These are phyloP conservation scores for Pentamera pediparva DNA, from an alignment of 53 echinoderm and acorn worm genomes.

Conservation along the genomic window DNA sequence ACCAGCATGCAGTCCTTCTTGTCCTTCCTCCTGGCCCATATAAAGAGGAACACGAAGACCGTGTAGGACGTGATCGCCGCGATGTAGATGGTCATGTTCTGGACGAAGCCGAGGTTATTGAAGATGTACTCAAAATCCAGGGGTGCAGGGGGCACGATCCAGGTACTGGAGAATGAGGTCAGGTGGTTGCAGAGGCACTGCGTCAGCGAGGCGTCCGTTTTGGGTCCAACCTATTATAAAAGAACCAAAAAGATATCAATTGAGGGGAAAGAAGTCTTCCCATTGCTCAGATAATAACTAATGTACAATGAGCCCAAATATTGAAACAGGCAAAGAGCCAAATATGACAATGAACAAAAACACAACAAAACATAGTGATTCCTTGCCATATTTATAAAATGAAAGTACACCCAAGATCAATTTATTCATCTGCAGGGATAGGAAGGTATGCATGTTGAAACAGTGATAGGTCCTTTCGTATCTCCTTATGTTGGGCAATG, in stretches of 20 bases:
- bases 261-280: not conserved
- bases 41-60: slow-evolving; percentile 67
- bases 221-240: slow-evolving; percentile 41
- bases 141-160: slow-evolving; percentile 84
- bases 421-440: no score
- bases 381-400: not conserved
- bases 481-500: no score
- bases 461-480: no score
- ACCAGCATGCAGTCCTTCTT: slow-evolving; percentile 77
- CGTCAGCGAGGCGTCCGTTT: slow-evolving; percentile 22
- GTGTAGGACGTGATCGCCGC: slow-evolving; percentile 59
- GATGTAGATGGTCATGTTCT: slow-evolving; percentile 72
- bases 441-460: no score
- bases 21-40: slow-evolving; percentile 89
- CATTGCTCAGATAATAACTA: not conserved
- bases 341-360: not conserved
- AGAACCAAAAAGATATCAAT: not conserved
- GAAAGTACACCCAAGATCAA: no score
- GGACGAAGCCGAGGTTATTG: slow-evolving; percentile 32
- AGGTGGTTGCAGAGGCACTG: slow-evolving; percentile 74
- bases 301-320: no score
- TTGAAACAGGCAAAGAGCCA: no score
- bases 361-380: not conserved
- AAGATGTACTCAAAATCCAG: slow-evolving; percentile 83
- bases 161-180: slow-evolving; percentile 79